phyloP scores from a whole-genome alignment of 2,113 vertebrate genomes.

The Lutjanus erythropterus region DNA sequence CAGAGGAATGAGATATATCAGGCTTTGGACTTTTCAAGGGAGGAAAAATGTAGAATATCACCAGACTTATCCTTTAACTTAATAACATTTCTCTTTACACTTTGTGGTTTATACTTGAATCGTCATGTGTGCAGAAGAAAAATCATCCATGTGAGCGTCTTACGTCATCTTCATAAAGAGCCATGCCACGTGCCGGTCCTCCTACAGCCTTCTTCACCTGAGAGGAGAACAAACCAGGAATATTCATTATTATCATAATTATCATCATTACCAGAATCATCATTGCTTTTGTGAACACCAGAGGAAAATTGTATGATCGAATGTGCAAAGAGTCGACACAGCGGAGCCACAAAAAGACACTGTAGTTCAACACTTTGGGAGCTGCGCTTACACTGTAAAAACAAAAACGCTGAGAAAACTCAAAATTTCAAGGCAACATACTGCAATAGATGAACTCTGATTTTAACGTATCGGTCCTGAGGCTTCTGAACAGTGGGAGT shows the following conservation, averaged over 20 bases:
- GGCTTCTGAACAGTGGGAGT: not conserved
- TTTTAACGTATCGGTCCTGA: too few species aligned
- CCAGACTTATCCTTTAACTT: not conserved
- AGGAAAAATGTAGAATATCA: not conserved
- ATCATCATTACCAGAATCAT: not conserved
- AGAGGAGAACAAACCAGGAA: conserved; percentile 7
- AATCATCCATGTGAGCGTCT: conserved; percentile 36
- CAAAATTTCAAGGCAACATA: too few species aligned
- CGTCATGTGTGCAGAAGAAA: too few species aligned
- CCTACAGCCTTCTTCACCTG: conserved; percentile 92
- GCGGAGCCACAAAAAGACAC: not conserved
- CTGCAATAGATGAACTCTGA: too few species aligned
- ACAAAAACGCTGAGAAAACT: too few species aligned
- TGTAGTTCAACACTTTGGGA: not conserved
- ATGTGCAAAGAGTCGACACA: not conserved
- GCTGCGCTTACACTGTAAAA: too few species aligned
- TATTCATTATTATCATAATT: not conserved
- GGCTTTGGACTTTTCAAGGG: not conserved
- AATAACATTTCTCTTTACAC: too few species aligned
- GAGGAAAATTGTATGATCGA: not conserved
- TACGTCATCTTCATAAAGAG: conserved; percentile 96
- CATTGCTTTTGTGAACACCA: too few species aligned
- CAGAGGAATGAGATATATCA: not conserved
- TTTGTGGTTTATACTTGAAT: too few species aligned
- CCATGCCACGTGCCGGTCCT: conserved; percentile 91